Evolutionary conservation across 37 sponge, comb jelly and placozoan species (phyloP), one percentile per base, ranked within the genome.

Genomic region (Axinella damicornis): DNA sequence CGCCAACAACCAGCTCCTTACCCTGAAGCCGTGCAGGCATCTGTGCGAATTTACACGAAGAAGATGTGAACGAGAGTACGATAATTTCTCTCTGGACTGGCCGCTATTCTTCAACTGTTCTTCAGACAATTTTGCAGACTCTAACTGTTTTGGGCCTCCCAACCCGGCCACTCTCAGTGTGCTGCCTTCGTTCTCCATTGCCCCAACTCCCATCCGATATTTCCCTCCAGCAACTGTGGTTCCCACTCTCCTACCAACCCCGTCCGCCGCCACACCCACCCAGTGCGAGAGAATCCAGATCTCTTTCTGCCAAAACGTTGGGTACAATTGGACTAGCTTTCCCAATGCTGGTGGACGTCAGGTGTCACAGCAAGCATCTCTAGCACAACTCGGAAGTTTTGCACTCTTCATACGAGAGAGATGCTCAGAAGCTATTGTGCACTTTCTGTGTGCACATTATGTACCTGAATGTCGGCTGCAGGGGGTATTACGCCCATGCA

Each of bases 71-170:
- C 20, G n/a, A 0, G 22, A 12, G 1, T 24, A 70, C 35, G 21
- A 21, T 20, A 15, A 40, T 15, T 46, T 46, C 46, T 15, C 61
- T 14, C 35, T 36, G 16, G 38, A 31, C 6, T 81, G 71, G 71
- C 82, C 82, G 0, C 21, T 38, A n/a, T 81, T 81, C 34, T 37
- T 81, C 9, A 70, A 81, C 59, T 81, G 82, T 59, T 58, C 59
- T 16, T 19, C 24, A 15, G 56, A 57, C 24, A 5, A 34, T 18
- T 54, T 57, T 28, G 19, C 27, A 53, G 32, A 31, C 46, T 9
- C 46, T 46, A 9, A 46, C 22, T 77, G 77, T 37, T 77, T 77
- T 36, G 69, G 72, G 25, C 71, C 80, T 40, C n/a, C n/a, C n/a
- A n/a, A n/a, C n/a, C n/a, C n/a, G n/a, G 46, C 4, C 9, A 9